These are phyloP conservation scores for Crypturellus undulatus DNA, from an alignment of 2,113 vertebrate genomes.

Conservation along the genomic window DNA sequence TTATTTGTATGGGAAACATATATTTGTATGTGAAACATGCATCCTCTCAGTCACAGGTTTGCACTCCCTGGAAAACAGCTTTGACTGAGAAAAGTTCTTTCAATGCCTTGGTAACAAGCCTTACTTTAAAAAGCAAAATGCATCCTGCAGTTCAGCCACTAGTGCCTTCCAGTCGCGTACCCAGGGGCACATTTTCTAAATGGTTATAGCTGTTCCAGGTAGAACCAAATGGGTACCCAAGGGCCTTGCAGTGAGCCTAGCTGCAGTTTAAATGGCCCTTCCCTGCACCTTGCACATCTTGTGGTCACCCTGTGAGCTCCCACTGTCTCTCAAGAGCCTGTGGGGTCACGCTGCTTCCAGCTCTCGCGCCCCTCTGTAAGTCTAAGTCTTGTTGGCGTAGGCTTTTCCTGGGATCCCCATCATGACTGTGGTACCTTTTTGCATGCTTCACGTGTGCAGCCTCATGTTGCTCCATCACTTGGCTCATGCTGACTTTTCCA, in stretches of 20 bases:
- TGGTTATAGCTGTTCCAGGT: not conserved
- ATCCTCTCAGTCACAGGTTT: not conserved
- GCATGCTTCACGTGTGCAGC: not conserved
- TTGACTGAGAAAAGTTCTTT: not conserved
- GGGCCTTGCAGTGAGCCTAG: not conserved
- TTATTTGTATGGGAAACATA: not conserved
- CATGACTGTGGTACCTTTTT: accelerated
- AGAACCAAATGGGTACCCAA: not conserved
- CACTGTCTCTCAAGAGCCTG: not conserved
- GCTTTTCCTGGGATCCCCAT: not conserved
- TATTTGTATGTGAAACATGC: not conserved
- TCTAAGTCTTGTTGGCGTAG: not conserved
- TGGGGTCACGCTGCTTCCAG: not conserved
- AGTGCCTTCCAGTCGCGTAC: not conserved
- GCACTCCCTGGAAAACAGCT: not conserved
- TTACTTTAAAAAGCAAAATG: not conserved
- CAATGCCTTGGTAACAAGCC: not conserved
- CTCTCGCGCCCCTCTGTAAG: not conserved
- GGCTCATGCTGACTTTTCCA: accelerated
- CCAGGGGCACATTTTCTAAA: no score
- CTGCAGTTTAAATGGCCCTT: not conserved
- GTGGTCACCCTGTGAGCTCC: not conserved
- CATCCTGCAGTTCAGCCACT: not conserved
- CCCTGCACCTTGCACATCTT: not conserved
- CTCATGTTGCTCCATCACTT: not conserved